Base-by-base conservation (phyloP, 1,140 invertebrate genomes). In the Apis laboriosa region DNA sequence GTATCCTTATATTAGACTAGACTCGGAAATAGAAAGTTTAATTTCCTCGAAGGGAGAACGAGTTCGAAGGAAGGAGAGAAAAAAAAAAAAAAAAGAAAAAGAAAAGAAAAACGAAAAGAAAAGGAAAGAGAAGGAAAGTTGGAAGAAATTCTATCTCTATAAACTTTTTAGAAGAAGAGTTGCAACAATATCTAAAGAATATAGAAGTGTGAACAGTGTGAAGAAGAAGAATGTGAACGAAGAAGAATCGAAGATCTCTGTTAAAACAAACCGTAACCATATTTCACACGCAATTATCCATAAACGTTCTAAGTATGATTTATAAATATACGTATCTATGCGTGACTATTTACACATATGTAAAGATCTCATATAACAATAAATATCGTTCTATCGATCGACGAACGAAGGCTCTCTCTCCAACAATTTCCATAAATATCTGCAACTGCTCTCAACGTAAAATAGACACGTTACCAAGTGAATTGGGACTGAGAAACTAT, bases 391-490 rank as follows among this genome's bases (percentile, higher is more conserved):
- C 60, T 19, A 74, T 55, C 64, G 64, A 19, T 55, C 51, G 76
- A 71, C 24, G 56, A 73, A 74, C 71, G 51, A 74, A 66, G 56
- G 24, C 12, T 77, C 21, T n/a, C 55, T 43, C 34, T 43, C 34
- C 64, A 82, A 82, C 80, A 82, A 82, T 73, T 58, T 68, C 21
- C 43, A 77, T 82, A 82, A 82, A 82, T 13, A 82, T 77, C 64
- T 82, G 64, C 49, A 82, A 28, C 24, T 64, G 55, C 64, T 68
- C 49, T 82, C 80, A 82, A 82, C 80, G 49, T 68, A 80, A 80
- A 80, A 73, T 73, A 80, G 68, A 80, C 77, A 72, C 34, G 68
- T 72, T 43, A 67, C 75, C 64, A 80, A 71, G 68, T 72, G 58
- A n/a, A 75, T n/a, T n/a, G 43, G 66, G 64, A 63, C 61, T 66